Percentiles rank a stretch among this genome's conserved stretches.
Evolutionary conservation across 2,113 vertebrate genomes (phyloP).

Genomic region (Tupaia chinensis): DNA sequence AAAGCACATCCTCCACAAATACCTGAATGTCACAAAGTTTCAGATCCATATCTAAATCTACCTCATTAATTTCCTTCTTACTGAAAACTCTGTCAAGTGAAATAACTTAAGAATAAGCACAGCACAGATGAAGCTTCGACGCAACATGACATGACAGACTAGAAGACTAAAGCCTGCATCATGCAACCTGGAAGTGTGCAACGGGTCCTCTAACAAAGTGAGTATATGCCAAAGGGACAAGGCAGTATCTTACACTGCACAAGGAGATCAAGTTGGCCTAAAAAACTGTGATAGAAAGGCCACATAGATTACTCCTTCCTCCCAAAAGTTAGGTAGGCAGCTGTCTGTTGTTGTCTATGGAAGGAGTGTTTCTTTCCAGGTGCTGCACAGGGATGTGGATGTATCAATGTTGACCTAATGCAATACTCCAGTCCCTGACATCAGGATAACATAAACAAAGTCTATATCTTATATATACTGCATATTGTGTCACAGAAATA

Average conservation of each 20-base stretch:
- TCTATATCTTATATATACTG: not conserved
- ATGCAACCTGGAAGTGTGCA: not conserved
- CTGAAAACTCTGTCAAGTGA: conserved; percentile 35
- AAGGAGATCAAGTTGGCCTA: not conserved
- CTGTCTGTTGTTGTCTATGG: not conserved
- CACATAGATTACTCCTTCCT: not conserved
- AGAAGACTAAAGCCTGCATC: not conserved
- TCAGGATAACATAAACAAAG: not conserved
- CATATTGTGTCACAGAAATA: not conserved
- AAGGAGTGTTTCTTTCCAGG: not conserved
- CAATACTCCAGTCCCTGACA: not conserved
- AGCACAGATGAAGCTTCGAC: conserved; percentile 10
- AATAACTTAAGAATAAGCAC: conserved; percentile 11
- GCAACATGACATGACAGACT: not conserved
- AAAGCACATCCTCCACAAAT: conserved; percentile 39
- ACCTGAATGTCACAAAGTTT: conserved; percentile 44
- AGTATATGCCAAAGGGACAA: not conserved
- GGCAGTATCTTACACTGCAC: not conserved
- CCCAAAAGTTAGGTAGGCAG: not conserved
- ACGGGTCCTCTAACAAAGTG: not conserved
- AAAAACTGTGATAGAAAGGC: not conserved
- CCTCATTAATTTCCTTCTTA: conserved; percentile 41
- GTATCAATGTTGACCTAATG: not conserved
- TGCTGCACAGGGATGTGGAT: not conserved
- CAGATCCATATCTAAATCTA: conserved; percentile 10